phyloP scores from a whole-genome alignment of 1,140 invertebrate genomes.

The Coelopa frigida region DNA sequence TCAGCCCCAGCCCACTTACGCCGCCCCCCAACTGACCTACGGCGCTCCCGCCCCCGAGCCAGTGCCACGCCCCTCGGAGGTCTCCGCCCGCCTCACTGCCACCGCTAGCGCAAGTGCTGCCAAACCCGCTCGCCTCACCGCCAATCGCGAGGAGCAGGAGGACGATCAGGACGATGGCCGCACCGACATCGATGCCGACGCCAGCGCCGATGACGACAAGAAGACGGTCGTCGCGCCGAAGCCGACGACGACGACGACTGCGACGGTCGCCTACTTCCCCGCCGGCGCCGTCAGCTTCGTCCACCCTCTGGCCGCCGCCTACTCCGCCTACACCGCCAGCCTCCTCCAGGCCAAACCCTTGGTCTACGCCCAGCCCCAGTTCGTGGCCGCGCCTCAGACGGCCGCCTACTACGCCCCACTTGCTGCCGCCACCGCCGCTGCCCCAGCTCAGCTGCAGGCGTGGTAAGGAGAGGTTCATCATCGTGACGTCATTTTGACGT shows the following conservation, averaged over 20 bases:
- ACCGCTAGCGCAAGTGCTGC: too few relatives aligned
- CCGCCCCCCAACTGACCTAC: constrained; percentile 3
- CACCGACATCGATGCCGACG: constrained; percentile 18
- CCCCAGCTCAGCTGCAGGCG: constrained; percentile 12
- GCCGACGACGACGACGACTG: constrained; percentile 12
- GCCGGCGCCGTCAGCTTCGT: constrained; percentile 31
- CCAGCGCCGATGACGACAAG: background rate
- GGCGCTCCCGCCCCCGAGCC: background rate
- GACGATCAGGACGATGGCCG: constrained; percentile 31
- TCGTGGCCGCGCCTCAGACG: constrained; percentile 11
- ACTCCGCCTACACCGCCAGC: background rate
- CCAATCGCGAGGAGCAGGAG: constrained; percentile 32
- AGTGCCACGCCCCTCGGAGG: background rate
- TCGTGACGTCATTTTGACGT: background rate
- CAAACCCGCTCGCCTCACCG: constrained; percentile 28
- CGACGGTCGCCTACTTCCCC: constrained; percentile 27
- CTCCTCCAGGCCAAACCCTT: background rate
- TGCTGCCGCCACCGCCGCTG: constrained; percentile 6
- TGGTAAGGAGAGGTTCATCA: constrained; percentile 9
- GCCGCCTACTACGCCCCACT: constrained; percentile 10
- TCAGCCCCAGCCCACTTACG: background rate
- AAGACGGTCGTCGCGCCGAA: background rate
- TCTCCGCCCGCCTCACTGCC: background rate
- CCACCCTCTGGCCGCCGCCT: constrained; percentile 20
- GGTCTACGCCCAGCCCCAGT: background rate